Percentiles rank a stretch among this genome's conserved stretches.
phyloP scores from a whole-genome alignment of 2,113 vertebrate species.

The Cryptotis parvus region DNA sequence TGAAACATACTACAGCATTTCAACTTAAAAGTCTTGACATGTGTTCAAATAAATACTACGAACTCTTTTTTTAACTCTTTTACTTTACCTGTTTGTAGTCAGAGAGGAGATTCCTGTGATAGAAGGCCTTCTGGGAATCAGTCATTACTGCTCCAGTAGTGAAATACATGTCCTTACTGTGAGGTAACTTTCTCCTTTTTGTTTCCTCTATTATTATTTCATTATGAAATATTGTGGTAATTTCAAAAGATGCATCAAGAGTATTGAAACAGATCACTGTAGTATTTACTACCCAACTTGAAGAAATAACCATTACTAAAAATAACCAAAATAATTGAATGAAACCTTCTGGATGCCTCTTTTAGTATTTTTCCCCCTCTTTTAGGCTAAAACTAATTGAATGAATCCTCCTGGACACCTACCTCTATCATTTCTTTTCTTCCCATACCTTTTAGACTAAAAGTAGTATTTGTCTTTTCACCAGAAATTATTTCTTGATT shows the following conservation, averaged over 20 bases:
- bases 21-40: constrained; percentile 11
- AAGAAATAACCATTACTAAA: constrained; percentile 32
- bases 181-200: background rate
- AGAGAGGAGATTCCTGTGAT: background rate
- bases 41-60: constrained; percentile 32
- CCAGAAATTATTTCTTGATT: constrained; percentile 20
- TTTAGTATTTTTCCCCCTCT: too few relatives aligned
- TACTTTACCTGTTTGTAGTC: background rate
- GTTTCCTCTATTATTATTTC: background rate
- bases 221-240: background rate
- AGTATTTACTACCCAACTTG: background rate
- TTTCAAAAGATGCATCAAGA: background rate
- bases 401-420: background rate
- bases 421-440: background rate
- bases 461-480: constrained; percentile 21
- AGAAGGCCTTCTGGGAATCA: background rate
- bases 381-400: background rate
- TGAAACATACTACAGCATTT: background rate
- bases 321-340: too few relatives aligned
- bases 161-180: background rate
- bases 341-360: too few relatives aligned
- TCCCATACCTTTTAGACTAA: background rate
- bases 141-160: background rate
- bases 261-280: background rate
- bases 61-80: too few relatives aligned